Conservation (phyloP, 2,888 invertebrate genomes). For the Metacarcinus magister region DNA sequence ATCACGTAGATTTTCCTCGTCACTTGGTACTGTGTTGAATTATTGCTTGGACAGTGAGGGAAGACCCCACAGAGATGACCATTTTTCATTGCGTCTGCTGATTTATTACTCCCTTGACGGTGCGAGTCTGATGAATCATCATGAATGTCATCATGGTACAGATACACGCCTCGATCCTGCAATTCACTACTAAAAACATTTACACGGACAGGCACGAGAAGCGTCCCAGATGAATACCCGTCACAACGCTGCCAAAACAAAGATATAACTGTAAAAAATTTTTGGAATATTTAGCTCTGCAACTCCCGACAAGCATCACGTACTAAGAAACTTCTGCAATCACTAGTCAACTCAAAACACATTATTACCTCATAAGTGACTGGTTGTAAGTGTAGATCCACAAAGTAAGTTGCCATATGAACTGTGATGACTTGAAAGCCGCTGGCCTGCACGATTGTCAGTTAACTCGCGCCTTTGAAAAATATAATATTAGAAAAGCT, state of each 20-base stretch:
- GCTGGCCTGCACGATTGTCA: not conserved
- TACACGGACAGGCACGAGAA: not conserved
- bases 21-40: not conserved
- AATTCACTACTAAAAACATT: not conserved
- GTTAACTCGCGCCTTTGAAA: not conserved
- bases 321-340: not conserved
- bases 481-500: not conserved
- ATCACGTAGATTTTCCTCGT: not conserved
- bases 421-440: not conserved
- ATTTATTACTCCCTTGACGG: not conserved
- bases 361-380: not conserved
- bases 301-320: not conserved
- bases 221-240: not conserved
- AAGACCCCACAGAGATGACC: not conserved
- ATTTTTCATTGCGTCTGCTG: not conserved
- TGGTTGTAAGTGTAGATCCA: not conserved
- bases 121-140: not conserved
- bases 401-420: not conserved
- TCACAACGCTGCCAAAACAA: not conserved
- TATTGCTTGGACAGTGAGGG: not conserved
- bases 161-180: not conserved
- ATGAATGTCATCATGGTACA: not conserved
- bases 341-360: not conserved
- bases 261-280: not conserved
- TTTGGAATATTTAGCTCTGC: not conserved